Evolutionary conservation across 1,140 invertebrate species (phyloP).

Genomic region (Pachyrhynchus sulphureomaculatus): DNA sequence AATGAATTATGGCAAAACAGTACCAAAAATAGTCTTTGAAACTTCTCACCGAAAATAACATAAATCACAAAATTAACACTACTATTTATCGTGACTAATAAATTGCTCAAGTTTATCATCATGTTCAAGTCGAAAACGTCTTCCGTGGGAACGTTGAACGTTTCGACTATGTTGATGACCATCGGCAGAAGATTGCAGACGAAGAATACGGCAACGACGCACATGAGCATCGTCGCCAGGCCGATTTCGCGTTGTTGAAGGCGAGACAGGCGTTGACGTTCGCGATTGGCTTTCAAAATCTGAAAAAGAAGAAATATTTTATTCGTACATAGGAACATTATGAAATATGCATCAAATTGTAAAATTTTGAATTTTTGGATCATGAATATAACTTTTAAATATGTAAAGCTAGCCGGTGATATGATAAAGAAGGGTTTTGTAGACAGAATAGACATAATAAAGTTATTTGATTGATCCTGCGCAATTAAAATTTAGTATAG

Average conservation of each 20-base stretch:
- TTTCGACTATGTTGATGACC: slow-evolving; percentile 85
- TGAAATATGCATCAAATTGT: too few species aligned
- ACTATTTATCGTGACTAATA: slow-evolving; percentile 95
- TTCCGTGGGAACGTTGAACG: slow-evolving; percentile 57
- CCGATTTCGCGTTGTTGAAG: slow-evolving; percentile 85
- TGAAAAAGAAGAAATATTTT: slow-evolving; percentile 50
- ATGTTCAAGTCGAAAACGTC: slow-evolving; percentile 60
- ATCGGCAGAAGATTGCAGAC: slow-evolving; percentile 91
- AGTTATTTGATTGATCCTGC: too few species aligned
- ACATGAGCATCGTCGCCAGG: slow-evolving; percentile 89
- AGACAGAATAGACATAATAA: too few species aligned
- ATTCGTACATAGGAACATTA: not conserved
- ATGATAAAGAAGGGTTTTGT: too few species aligned
- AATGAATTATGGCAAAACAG: slow-evolving; percentile 75
- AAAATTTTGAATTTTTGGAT: too few species aligned
- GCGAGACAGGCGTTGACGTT: slow-evolving; percentile 76
- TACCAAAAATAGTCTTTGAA: slow-evolving; percentile 84
- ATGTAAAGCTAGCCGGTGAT: too few species aligned
- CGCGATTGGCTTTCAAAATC: slow-evolving; percentile 79
- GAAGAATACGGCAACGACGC: slow-evolving; percentile 93
- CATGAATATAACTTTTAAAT: too few species aligned
- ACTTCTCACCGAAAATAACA: slow-evolving; percentile 95
- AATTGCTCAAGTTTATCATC: slow-evolving; percentile 86
- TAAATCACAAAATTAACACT: slow-evolving; percentile 97
- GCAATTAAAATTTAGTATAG: too few species aligned